Percentiles rank a stretch among this genome's conserved stretches.
These are phyloP conservation scores for human (Homo sapiens) DNA, from an alignment of 2,113 vertebrate species.

Conservation along the genomic window DNA sequence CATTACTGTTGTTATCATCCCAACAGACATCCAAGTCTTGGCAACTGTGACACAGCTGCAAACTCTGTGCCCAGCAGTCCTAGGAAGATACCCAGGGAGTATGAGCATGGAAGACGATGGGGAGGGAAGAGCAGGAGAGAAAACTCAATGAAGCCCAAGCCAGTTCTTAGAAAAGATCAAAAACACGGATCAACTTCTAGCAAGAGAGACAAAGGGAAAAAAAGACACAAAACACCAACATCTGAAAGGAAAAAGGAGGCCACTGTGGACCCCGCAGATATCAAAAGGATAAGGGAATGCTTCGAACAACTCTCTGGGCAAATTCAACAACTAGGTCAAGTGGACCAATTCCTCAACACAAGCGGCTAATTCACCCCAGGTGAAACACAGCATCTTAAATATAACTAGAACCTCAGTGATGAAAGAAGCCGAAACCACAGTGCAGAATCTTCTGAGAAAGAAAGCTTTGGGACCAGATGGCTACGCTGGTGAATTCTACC, in stretches of 20 bases:
- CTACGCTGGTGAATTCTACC: background rate
- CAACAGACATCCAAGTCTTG: background rate
- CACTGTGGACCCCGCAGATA: background rate
- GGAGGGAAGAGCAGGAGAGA: too few relatives aligned
- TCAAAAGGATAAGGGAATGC: accelerated
- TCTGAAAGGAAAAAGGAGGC: background rate
- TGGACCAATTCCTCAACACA: too few relatives aligned
- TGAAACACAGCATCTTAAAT: accelerated
- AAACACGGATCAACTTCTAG: background rate
- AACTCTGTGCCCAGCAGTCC: background rate
- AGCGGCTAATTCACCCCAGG: too few relatives aligned
- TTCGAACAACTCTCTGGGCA: accelerated
- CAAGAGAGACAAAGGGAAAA: background rate
- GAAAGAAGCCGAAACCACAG: background rate
- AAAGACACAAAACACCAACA: background rate
- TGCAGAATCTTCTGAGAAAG: background rate
- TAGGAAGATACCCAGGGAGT: too few relatives aligned
- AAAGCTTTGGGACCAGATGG: background rate
- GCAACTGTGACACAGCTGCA: background rate
- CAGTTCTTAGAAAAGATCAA: background rate
- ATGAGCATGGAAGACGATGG: accelerated
- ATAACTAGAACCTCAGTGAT: background rate
- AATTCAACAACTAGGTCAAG: background rate
- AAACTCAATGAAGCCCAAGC: background rate
- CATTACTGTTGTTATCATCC: background rate